Conservation (phyloP, 2,888 invertebrate genomes). For the Nemotelus nigrinus region DNA sequence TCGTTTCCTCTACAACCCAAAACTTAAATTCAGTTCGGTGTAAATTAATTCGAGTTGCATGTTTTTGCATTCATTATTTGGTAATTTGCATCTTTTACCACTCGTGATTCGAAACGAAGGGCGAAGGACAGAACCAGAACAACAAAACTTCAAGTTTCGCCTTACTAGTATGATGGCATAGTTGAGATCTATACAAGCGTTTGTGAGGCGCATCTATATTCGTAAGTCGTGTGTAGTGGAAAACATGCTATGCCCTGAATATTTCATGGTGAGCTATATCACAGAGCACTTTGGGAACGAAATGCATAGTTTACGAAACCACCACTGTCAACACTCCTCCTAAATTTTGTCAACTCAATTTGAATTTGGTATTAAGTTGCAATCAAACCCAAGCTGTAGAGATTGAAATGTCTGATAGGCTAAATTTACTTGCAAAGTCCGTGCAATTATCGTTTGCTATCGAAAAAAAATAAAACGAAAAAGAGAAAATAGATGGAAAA, state of each 20-base stretch:
- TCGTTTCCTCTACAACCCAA: background rate
- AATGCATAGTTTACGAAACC: conserved; percentile 3
- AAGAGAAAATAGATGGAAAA: too few species aligned
- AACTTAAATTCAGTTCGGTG: conserved; percentile 36
- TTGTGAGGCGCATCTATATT: background rate
- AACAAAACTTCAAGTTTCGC: background rate
- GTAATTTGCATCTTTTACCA: conserved; percentile 39
- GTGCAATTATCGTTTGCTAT: too few species aligned
- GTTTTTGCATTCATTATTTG: conserved; percentile 42
- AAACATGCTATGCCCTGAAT: conserved; percentile 25
- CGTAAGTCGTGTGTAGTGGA: background rate
- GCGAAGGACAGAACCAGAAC: background rate
- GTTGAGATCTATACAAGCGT: background rate
- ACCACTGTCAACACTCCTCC: conserved; percentile 9
- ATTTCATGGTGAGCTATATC: conserved; percentile 22
- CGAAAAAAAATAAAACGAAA: too few species aligned
- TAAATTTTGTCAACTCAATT: background rate
- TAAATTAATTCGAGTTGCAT: conserved; percentile 42
- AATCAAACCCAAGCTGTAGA: too few species aligned
- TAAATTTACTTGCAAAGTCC: too few species aligned
- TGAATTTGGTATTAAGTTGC: background rate
- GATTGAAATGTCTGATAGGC: too few species aligned
- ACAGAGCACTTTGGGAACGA: conserved; percentile 16
- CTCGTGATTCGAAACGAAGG: background rate
- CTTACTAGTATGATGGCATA: background rate